Percentiles rank a stretch among this genome's conserved stretches.
Evolutionary conservation across 2,113 vertebrate genomes (phyloP).

Genomic region (Sciurus niger): DNA sequence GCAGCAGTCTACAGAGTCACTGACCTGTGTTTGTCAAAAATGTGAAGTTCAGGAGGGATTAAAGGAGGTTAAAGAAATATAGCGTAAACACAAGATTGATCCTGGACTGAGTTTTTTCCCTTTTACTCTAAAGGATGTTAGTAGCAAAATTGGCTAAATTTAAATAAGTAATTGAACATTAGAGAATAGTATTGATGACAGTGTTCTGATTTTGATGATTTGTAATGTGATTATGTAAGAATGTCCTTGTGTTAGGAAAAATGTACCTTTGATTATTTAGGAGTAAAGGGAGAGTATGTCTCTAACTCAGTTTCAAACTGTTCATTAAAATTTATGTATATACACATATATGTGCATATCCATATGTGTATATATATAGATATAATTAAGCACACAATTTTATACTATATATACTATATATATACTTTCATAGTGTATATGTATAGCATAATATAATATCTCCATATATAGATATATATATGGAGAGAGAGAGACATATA

Average conservation of each 20-base stretch:
- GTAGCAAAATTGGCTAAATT: not conserved
- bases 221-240: constrained; percentile 26
- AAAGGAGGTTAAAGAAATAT: not conserved
- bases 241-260: constrained; percentile 53
- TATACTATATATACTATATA: not conserved
- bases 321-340: constrained; percentile 6
- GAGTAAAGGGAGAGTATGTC: not conserved
- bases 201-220: not conserved
- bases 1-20: not conserved
- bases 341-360: not conserved
- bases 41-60: not conserved
- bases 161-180: not conserved
- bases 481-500: not conserved
- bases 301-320: not conserved
- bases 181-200: not conserved
- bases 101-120: not conserved
- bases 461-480: too few species aligned
- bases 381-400: not conserved
- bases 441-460: too few species aligned
- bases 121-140: constrained; percentile 11
- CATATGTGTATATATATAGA: not conserved
- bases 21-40: not conserved
- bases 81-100: not conserved
- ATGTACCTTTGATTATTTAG: not conserved
- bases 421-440: too few species aligned